phyloP scores from a whole-genome alignment of 2,797 vertebrate genomes.

The Periophthalmus magnuspinnatus region DNA sequence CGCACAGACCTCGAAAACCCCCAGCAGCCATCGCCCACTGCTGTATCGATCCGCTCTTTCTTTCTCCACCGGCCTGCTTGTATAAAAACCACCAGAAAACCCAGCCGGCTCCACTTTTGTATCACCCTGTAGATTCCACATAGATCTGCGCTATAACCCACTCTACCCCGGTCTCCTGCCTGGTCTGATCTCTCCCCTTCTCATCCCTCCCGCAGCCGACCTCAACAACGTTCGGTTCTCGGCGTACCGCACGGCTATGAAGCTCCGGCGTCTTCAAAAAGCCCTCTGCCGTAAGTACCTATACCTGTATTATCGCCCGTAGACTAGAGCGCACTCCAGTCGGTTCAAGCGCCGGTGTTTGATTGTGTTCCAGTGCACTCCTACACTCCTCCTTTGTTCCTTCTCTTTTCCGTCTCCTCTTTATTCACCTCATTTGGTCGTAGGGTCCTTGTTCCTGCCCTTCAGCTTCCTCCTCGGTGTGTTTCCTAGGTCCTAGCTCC shows the following conservation, averaged over 20 bases:
- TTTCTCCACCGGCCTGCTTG: background rate
- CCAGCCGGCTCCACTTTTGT: background rate
- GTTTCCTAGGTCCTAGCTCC: constrained; percentile 3
- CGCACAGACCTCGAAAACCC: background rate
- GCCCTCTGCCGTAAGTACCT: constrained; percentile 93
- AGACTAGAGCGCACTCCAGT: constrained; percentile 11
- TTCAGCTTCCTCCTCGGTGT: constrained; percentile 1
- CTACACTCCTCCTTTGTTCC: constrained; percentile 30
- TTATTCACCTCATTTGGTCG: constrained; percentile 22
- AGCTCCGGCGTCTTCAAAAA: constrained; percentile 96
- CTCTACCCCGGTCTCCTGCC: background rate
- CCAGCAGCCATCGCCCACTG: constrained; percentile 9
- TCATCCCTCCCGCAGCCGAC: constrained; percentile 80
- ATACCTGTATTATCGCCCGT: constrained; percentile 11
- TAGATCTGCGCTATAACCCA: background rate
- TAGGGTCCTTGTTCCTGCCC: background rate
- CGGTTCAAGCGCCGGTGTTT: constrained; percentile 27
- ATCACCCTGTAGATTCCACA: background rate
- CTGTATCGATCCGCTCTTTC: constrained; percentile 4
- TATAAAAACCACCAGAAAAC: background rate
- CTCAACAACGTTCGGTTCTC: constrained; percentile 99
- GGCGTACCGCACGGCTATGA: constrained; percentile 98
- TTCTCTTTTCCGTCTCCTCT: background rate
- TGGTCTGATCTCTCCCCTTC: background rate
- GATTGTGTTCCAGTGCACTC: constrained; percentile 26